A percentile compares a stretch with the other conserved stretches of the same genome.
Evolutionary conservation across 2,888 invertebrate species (phyloP).

Genomic region (Phyllotreta cruciferae): DNA sequence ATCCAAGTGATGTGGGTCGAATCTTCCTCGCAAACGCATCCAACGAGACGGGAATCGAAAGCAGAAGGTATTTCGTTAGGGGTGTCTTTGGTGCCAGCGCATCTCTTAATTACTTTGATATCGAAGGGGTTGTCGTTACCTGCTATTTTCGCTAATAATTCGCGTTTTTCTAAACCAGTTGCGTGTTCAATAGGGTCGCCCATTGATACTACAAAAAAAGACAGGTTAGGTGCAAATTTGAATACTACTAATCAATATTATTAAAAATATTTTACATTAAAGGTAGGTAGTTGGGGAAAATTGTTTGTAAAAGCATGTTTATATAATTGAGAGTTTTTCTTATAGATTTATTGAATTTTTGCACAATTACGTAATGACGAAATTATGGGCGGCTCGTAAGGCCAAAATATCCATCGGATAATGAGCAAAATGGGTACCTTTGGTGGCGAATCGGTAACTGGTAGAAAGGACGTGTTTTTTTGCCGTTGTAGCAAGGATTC

Average conservation of each 20-base stretch:
- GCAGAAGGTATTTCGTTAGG: constrained; percentile 93
- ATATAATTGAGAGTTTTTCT: neutral
- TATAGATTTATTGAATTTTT: constrained; percentile 18
- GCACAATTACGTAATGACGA: constrained; percentile 56
- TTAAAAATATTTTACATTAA: neutral
- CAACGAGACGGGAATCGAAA: constrained; percentile 88
- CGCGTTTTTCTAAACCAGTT: constrained; percentile 90
- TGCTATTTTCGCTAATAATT: constrained; percentile 82
- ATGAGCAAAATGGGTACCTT: constrained; percentile 65
- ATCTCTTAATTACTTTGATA: constrained; percentile 82
- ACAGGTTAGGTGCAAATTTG: constrained; percentile 14
- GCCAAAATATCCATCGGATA: constrained; percentile 51
- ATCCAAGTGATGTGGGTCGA: constrained; percentile 90
- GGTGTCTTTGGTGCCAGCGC: constrained; percentile 78
- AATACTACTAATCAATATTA: neutral
- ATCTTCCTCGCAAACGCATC: constrained; percentile 97
- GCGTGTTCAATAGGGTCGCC: constrained; percentile 92
- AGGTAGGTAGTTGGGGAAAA: neutral
- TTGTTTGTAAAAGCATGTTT: neutral
- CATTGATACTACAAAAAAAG: constrained; percentile 67
- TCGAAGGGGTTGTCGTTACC: constrained; percentile 90
- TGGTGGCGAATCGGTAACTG: constrained; percentile 68
- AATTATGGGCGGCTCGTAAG: constrained; percentile 63
- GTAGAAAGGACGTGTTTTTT: constrained; percentile 70
- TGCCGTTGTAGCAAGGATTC: constrained; percentile 70